These are phyloP conservation scores for Loriculus beryllinus DNA, from an alignment of 2,797 vertebrate genomes.

Conservation along the genomic window DNA sequence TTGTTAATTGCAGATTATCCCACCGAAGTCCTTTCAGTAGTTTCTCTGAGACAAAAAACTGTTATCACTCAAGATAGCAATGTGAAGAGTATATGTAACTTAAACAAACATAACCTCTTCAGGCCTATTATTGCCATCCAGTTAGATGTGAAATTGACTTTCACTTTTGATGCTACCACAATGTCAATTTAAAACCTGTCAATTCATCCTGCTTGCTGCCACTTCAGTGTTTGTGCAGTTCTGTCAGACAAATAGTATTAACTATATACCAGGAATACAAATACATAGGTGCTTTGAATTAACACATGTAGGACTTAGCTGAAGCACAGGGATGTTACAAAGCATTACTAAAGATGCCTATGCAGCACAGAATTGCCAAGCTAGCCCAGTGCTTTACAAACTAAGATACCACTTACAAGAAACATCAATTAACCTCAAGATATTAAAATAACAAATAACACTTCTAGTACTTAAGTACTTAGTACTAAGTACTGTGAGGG, in stretches of 20 bases:
- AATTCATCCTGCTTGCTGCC: not conserved
- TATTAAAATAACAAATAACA: not conserved
- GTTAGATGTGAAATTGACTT: not conserved
- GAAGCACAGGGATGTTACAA: not conserved
- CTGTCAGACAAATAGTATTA: not conserved
- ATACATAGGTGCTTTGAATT: not conserved
- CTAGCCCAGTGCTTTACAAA: not conserved
- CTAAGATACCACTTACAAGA: not conserved
- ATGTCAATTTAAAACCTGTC: not conserved
- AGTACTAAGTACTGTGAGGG: too few relatives aligned
- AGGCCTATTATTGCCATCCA: not conserved
- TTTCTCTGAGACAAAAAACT: not conserved
- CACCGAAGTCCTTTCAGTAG: not conserved
- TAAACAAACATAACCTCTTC: not conserved
- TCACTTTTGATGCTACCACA: not conserved
- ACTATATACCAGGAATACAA: not conserved
- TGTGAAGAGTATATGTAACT: not conserved
- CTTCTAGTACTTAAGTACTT: too few relatives aligned
- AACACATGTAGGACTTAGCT: rapidly evolving
- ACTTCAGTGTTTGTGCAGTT: not conserved
- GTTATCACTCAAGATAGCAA: not conserved
- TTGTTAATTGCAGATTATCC: not conserved
- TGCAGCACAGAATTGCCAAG: not conserved
- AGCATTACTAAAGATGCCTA: not conserved
- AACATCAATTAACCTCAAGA: not conserved